A percentile compares a stretch with the other conserved stretches of the same genome.
These are phyloP conservation scores for Pedetes capensis DNA, from an alignment of 2,113 vertebrate species.

Conservation along the genomic window DNA sequence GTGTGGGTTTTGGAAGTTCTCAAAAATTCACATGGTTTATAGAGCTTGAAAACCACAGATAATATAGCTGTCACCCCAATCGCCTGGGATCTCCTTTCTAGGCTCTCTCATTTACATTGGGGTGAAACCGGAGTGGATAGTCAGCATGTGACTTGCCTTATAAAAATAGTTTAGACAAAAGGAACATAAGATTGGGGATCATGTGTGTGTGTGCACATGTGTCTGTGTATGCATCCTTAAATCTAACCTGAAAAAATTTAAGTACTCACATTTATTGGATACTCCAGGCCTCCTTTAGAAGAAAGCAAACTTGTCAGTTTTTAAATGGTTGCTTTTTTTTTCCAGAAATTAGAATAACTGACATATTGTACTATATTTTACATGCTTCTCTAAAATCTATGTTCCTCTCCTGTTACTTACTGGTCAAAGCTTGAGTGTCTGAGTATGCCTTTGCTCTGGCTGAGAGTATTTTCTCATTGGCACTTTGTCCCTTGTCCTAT, in stretches of 20 bases:
- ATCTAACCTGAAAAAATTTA: neutral
- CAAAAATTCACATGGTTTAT: neutral
- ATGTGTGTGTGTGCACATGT: neutral
- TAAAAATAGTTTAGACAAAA: neutral
- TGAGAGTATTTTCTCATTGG: neutral
- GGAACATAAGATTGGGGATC: neutral
- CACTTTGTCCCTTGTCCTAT: neutral
- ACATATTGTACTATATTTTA: neutral
- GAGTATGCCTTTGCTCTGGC: neutral
- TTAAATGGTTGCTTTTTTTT: neutral
- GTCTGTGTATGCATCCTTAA: neutral
- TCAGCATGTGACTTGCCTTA: neutral
- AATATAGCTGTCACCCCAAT: neutral
- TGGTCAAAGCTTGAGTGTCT: neutral
- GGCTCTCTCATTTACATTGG: neutral
- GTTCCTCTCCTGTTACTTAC: neutral
- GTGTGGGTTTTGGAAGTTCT: constrained; percentile 6
- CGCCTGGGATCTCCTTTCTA: neutral
- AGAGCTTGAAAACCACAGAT: neutral
- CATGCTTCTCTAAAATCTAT: neutral
- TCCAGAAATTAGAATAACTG: neutral
- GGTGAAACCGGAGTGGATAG: neutral
- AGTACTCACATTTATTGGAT: neutral
- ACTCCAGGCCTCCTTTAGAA: neutral
- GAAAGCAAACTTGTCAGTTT: neutral